A percentile compares a stretch with the other conserved stretches of the same genome.
Evolutionary conservation across 1,140 invertebrate species (phyloP).

Genomic region (Meloidogyne hapla): DNA sequence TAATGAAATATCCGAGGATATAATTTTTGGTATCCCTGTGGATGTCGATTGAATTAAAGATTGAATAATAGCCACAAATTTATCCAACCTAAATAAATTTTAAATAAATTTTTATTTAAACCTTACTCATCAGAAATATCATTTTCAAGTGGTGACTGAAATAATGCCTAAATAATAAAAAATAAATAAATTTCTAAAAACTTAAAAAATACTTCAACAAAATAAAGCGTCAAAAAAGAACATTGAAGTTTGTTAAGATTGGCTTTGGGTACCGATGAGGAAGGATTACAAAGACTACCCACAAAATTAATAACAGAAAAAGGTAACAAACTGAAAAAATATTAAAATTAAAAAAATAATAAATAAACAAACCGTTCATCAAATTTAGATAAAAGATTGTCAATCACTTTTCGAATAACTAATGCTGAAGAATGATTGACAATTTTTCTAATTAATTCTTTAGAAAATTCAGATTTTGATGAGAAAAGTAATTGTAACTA

Average conservation of each 20-base stretch:
- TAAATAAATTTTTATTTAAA: background rate
- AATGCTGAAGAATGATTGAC: background rate
- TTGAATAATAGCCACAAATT: background rate
- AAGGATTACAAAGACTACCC: background rate
- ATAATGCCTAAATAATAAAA: background rate
- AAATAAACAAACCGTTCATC: background rate
- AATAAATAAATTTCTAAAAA: background rate
- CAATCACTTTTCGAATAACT: background rate
- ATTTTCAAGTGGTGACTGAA: background rate
- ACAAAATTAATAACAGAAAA: slow-evolving; percentile 3
- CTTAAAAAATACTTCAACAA: background rate
- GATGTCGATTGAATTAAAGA: background rate
- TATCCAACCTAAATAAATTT: background rate
- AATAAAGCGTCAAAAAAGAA: background rate
- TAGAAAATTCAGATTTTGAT: slow-evolving; percentile 2
- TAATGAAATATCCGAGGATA: background rate
- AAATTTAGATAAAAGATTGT: background rate
- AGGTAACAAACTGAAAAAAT: background rate
- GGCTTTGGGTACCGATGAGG: background rate
- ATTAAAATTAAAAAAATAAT: background rate
- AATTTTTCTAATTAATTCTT: background rate
- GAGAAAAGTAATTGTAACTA: background rate
- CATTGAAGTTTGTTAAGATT: background rate
- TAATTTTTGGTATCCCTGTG: background rate
- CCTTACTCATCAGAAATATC: background rate